Evolutionary conservation across 2,113 vertebrate species (phyloP), one percentile per base, ranked within the genome.

Genomic region (Ibidorhyncha struthersii): DNA sequence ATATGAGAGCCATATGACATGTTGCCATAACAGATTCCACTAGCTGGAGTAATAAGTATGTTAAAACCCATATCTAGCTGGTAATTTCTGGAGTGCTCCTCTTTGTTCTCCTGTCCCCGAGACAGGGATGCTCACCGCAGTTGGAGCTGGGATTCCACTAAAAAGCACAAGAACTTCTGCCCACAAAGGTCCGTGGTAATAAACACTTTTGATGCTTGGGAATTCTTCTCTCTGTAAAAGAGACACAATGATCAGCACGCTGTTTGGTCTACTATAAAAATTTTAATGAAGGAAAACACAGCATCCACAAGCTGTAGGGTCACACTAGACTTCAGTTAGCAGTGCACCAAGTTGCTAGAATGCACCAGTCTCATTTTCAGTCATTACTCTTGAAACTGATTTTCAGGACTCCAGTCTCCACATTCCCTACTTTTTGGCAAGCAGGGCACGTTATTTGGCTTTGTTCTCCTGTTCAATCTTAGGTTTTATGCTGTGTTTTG

Each of bases 141-240:
- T 88, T 99, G 99, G 61, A 99, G 98, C 93, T 99, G 99, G 27
- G 99, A 99, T 94, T 99, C 99, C 88, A 99, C 99, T 63, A 99
- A 96, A 95, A 99, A 99, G 92, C 99, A 99, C 79, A 99, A 96
- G 91, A 99, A 99, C 61, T 97, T 98, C 93, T 99, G 99, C 71
- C 99, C 99, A 96, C 99, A 99, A 18, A 99, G 97, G 93, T 99
- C 99, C 19, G 99, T 98, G 36, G 99, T 99, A 97, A 99, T 98
- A 94, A 99, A 99, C 32, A 99, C 99, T 98, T 99, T 99, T 6
- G 99, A 98, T 2, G 99, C 99, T 89, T 99, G 99, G 95, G 99
- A 99, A 96, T 98, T 99, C 98, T 99, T 99, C 97, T 99, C 99
- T 95, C 99, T 99, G 91, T 23, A 7, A 93, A 88, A 16, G 59